Conservation (phyloP, 2,113 vertebrate species). For the Sula dactylatra region DNA sequence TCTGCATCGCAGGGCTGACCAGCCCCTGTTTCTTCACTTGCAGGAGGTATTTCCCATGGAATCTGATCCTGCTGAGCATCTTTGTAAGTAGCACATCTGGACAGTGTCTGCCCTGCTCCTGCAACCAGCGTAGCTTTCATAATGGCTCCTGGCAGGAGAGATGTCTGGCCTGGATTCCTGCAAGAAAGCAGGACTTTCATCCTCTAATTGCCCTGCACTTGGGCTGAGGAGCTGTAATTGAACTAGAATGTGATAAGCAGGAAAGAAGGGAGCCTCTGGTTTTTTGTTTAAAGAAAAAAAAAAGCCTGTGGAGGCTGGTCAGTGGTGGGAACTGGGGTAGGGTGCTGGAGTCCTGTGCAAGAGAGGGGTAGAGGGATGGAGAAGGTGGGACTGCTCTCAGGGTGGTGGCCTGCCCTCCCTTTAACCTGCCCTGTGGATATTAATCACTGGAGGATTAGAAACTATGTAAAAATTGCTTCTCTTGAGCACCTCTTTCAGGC, state of each 20-base stretch:
- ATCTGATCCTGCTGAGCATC: slow-evolving; percentile 87
- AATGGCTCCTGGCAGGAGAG: background rate
- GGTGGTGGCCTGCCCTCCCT: background rate
- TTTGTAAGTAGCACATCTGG: slow-evolving; percentile 83
- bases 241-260: background rate
- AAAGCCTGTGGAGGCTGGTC: background rate
- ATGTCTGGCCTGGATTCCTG: background rate
- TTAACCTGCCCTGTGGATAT: background rate
- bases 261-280: background rate
- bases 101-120: background rate
- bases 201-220: background rate
- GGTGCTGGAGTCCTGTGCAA: background rate
- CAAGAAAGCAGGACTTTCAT: background rate
- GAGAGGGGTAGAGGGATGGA: background rate
- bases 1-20: background rate
- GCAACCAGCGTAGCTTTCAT: background rate
- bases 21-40: slow-evolving; percentile 7
- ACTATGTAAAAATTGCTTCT: background rate
- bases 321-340: background rate
- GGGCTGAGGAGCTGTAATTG: background rate
- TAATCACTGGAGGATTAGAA: background rate
- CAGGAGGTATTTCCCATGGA: slow-evolving; percentile 94
- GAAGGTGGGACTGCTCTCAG: background rate
- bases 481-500: background rate
- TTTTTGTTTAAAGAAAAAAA: background rate